A percentile compares a stretch with the other conserved stretches of the same genome.
Evolutionary conservation across 1,140 invertebrate species (phyloP).

Genomic region (Watersipora subatra): DNA sequence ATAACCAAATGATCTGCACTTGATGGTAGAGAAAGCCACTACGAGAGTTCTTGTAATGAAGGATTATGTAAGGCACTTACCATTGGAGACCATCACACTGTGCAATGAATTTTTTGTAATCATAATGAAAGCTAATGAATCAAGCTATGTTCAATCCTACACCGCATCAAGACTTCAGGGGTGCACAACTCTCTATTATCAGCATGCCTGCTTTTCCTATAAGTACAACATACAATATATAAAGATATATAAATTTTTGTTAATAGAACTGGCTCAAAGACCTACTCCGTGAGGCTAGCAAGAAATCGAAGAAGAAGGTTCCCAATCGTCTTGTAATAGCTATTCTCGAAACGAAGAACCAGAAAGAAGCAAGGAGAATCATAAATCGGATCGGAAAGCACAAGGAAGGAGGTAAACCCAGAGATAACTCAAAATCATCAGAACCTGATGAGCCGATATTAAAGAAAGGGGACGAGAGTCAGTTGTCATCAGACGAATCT

Average conservation of each 20-base stretch:
- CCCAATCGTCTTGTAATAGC: background rate
- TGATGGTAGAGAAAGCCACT: too few relatives aligned
- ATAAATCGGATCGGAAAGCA: background rate
- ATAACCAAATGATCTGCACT: too few relatives aligned
- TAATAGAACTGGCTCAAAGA: background rate
- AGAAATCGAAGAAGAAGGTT: background rate
- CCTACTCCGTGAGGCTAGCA: background rate
- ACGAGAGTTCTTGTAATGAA: too few relatives aligned
- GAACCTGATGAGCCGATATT: background rate
- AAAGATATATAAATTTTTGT: background rate
- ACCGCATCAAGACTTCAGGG: too few relatives aligned
- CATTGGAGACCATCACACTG: too few relatives aligned
- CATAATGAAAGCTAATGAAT: too few relatives aligned
- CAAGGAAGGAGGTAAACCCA: background rate
- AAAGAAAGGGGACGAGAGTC: background rate
- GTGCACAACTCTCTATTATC: too few relatives aligned
- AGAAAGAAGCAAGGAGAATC: background rate
- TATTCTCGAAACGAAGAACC: background rate
- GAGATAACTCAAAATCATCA: background rate
- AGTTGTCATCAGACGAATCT: background rate
- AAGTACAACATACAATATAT: too few relatives aligned
- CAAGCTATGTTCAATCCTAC: too few relatives aligned
- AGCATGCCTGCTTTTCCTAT: too few relatives aligned
- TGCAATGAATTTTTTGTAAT: too few relatives aligned
- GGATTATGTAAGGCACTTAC: too few relatives aligned